Percentiles rank a stretch among this genome's conserved stretches.
phyloP scores from a whole-genome alignment of 1,140 invertebrate species.

The Drosophila prosaltans region DNA sequence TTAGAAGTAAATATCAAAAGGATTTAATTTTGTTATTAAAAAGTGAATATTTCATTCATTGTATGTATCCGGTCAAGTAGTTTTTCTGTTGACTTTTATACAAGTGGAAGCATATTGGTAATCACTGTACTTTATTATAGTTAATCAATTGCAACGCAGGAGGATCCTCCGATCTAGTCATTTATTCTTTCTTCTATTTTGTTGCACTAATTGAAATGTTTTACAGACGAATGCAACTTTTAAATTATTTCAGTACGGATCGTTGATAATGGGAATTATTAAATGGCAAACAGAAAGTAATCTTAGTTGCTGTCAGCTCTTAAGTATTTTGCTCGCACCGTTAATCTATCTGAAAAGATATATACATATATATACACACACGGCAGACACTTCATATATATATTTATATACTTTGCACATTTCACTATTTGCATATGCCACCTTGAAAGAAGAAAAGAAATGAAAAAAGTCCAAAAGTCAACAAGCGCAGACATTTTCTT shows the following conservation, averaged over 20 bases:
- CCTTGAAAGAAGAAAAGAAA: conserved; percentile 1
- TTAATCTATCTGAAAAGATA: conserved; percentile 2
- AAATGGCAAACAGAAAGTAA: conserved; percentile 1
- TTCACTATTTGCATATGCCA: conserved; percentile 10
- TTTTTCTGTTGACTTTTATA: too few species aligned
- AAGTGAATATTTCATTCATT: too few species aligned
- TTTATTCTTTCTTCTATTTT: too few species aligned
- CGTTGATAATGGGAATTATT: background rate
- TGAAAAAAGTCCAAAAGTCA: conserved; percentile 9
- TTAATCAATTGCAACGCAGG: too few species aligned
- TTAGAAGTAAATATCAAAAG: too few species aligned
- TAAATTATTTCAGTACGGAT: background rate
- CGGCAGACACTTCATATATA: background rate
- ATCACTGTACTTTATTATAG: too few species aligned
- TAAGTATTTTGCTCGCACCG: background rate
- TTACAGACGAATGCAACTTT: too few species aligned
- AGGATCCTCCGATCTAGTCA: too few species aligned
- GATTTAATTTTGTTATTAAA: too few species aligned
- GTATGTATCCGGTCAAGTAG: too few species aligned
- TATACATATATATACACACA: background rate
- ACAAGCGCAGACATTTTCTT: background rate
- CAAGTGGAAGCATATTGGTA: too few species aligned
- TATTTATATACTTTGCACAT: background rate
- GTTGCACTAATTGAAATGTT: too few species aligned
- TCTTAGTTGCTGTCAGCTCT: background rate